Conservation (phyloP, 2,113 vertebrate species). For the Cryptomyrus ogoouensis region DNA sequence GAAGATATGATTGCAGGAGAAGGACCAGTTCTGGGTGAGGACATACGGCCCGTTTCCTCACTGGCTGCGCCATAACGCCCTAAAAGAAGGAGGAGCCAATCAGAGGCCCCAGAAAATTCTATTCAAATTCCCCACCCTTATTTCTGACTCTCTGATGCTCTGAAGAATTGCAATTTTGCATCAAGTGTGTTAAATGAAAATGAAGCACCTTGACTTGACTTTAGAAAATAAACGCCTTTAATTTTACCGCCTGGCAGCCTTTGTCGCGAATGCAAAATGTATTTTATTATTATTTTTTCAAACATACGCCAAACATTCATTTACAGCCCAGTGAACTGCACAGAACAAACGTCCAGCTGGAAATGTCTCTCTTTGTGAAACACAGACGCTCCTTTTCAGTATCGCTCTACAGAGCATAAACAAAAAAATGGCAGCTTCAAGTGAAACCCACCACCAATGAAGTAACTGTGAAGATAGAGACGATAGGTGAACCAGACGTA, state of each 20-base stretch:
- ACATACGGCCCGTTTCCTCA: neutral
- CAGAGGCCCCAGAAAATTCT: neutral
- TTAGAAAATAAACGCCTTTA: neutral
- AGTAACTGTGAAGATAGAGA: neutral
- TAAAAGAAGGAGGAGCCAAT: neutral
- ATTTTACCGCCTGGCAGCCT: neutral
- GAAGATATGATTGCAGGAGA: neutral
- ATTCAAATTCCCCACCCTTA: neutral
- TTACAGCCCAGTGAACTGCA: neutral
- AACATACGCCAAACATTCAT: neutral
- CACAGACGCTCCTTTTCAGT: neutral
- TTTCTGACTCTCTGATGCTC: neutral
- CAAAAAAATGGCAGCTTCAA: neutral
- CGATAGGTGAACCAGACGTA: neutral
- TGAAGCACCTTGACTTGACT: neutral
- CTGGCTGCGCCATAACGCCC: neutral
- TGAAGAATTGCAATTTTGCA: neutral
- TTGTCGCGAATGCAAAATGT: neutral
- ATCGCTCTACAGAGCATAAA: neutral
- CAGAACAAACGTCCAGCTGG: neutral
- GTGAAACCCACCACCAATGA: neutral
- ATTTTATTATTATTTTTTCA: neutral
- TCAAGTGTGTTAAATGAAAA: neutral
- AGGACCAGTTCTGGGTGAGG: neutral
- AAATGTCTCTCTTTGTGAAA: neutral